Evolutionary conservation across 2,113 vertebrate genomes (phyloP), one percentile per base, ranked within the genome.

Genomic region (Barbus barbus): DNA sequence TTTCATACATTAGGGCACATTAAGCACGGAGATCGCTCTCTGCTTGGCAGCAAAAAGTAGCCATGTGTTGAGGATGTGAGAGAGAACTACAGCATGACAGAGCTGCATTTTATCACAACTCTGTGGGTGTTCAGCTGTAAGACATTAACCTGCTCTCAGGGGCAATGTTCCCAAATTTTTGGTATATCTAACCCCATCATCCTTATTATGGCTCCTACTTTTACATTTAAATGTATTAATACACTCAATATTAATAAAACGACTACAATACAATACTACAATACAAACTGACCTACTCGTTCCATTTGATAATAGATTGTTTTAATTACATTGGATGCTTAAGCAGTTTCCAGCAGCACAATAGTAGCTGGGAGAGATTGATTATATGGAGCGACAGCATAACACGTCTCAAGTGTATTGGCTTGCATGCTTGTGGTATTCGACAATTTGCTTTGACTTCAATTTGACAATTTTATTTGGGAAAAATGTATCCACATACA

Each of bases 1-100:
- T 63, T 67, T 38, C 78, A 61, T 41, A 80, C 81, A 80, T 85
- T 78, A 85, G 72, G 31, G 41, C 24, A 71, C 65, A 71, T 84
- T 84, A 81, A 78, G 60, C 79, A 78, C 20, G 31, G 75, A 78
- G 46, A 73, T 60, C 38, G 6, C 18, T 74, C 69, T 83, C 44
- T 16, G 44, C 56, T 85, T 8, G n/a, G 75, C 84, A 79, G 81
- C 69, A 44, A 63, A 71, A 80, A 13, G n/a, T 18, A n/a, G 18
- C 36, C 78, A 82, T 82, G 41, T 53, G 63, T 51, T 82, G n/a
- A 61, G 33, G 51, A 53, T 12, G 65, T 56, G 46, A 51, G 48
- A 56, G 63, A 26, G 58, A 87, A 82, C 78, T 79, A 16, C 56
- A 65, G 18, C 53, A 5, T 58, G 78, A 81, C 84, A 5, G 26